A percentile compares a stretch with the other conserved stretches of the same genome.
Evolutionary conservation across 2,888 invertebrate species (phyloP).

Genomic region (Andrena praecox): DNA sequence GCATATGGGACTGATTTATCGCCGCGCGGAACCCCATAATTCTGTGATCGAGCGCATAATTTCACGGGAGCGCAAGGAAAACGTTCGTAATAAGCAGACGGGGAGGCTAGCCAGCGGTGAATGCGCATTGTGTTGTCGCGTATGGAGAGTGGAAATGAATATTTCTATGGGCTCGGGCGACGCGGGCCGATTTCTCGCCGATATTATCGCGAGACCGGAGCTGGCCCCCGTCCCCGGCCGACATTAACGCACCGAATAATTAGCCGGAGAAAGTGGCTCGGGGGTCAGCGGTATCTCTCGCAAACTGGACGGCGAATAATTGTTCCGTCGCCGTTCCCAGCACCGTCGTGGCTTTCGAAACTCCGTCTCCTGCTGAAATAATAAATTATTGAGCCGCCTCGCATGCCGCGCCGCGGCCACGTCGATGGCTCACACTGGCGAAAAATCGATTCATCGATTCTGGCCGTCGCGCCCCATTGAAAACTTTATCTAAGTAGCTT

Average conservation of each 20-base stretch:
- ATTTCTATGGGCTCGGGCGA: background rate
- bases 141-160: conserved; percentile 15
- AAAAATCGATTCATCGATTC: conserved; percentile 63
- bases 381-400: conserved; percentile 57
- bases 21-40: conserved; percentile 40
- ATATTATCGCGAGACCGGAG: background rate
- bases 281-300: background rate
- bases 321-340: conserved; percentile 6
- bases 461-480: conserved; percentile 39
- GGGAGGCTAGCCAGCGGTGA: conserved; percentile 14
- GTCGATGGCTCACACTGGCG: conserved; percentile 38
- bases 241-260: too few species aligned
- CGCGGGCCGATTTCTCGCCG: background rate
- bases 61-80: conserved; percentile 39
- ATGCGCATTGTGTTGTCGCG: conserved; percentile 35
- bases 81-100: conserved; percentile 21
- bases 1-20: conserved; percentile 59
- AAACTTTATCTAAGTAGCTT: conserved; percentile 37
- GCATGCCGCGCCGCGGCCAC: conserved; percentile 36
- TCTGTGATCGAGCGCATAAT: conserved; percentile 55
- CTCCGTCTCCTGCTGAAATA: conserved; percentile 40
- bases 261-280: too few species aligned
- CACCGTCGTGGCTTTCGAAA: conserved; percentile 6
- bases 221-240: background rate
- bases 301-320: conserved; percentile 14